Evolutionary conservation across 2,888 invertebrate species (phyloP), one percentile per base, ranked within the genome.

Genomic region (Lepidonotus clava): DNA sequence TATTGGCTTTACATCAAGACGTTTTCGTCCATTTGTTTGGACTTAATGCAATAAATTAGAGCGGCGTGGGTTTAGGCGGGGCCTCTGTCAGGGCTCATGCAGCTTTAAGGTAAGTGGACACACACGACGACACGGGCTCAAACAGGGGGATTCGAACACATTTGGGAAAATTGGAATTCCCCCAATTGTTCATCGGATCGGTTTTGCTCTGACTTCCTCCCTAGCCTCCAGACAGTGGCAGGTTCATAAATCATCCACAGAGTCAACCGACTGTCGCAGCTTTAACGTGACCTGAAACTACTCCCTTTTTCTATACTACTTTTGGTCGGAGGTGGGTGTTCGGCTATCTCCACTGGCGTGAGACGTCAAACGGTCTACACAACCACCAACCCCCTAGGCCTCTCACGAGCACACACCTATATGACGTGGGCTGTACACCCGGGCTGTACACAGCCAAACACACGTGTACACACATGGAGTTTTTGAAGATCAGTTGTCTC

Each of bases 1-100:
- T 71, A 71, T 71, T 71, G 71, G 71, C 71, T 71, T 71, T 71
- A 71, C 71, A 71, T 71, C 71, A 71, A 71, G 71, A 71, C 71
- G 71, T 71, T 71, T 71, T 71, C 71, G 38, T 71, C 71, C 71
- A 71, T 71, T 71, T 71, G 71, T 71, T 71, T 71, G 71, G 71
- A 71, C 71, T 71, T 71, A 71, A 71, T 71, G 71, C 71, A 71
- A 71, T 71, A 71, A 71, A 71, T 71, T 71, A 71, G 71, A 34
- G 71, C 71, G 21, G 71, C 14, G 71, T 38, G 34, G 71, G 71
- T 34, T 71, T 71, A 36, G 71, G 71, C 36, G 36, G 71, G 6
- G 71, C 36, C 34, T 34, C 38, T 71, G 71, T 71, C 71, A 71
- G 38, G 34, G 71, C 21, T 2, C 6, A 34, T 18, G 38, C 21